Conservation (phyloP, 2,113 vertebrate genomes). For the Ciconia maguari region DNA sequence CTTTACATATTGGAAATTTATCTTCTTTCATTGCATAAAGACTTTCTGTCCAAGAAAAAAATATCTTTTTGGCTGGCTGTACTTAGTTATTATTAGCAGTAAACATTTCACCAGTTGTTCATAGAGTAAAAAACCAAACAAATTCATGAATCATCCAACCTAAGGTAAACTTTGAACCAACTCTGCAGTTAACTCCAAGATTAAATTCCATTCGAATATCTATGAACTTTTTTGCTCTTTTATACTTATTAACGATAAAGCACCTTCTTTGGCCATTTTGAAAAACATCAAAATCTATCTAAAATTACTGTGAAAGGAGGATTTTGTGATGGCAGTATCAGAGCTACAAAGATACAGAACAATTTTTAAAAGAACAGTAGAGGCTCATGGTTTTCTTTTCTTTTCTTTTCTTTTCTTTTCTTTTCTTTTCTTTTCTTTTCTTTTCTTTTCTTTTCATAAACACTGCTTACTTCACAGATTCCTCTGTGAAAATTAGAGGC, state of each 20-base stretch:
- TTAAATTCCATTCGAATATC: not conserved
- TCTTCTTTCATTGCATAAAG: not conserved
- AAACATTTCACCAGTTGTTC: not conserved
- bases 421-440: not conserved
- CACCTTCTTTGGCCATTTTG: not conserved
- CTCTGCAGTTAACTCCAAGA: not conserved
- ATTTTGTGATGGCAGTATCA: not conserved
- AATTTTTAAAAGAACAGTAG: not conserved
- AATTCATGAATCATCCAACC: not conserved
- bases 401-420: not conserved
- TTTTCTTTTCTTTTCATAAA: not conserved
- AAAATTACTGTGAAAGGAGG: not conserved
- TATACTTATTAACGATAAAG: not conserved
- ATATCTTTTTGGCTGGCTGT: not conserved
- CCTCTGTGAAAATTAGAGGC: slow-evolving; percentile 49
- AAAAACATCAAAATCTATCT: not conserved
- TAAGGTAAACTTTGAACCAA: not conserved
- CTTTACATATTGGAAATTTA: not conserved
- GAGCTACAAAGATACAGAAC: not conserved
- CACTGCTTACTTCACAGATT: not conserved
- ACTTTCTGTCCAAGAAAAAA: not conserved
- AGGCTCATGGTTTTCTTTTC: rapidly evolving
- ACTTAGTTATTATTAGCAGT: not conserved
- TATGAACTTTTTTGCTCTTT: not conserved
- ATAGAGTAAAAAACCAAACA: not conserved